Evolutionary conservation across 1,140 invertebrate species (phyloP).

Genomic region (Acyrthosiphon pisum): DNA sequence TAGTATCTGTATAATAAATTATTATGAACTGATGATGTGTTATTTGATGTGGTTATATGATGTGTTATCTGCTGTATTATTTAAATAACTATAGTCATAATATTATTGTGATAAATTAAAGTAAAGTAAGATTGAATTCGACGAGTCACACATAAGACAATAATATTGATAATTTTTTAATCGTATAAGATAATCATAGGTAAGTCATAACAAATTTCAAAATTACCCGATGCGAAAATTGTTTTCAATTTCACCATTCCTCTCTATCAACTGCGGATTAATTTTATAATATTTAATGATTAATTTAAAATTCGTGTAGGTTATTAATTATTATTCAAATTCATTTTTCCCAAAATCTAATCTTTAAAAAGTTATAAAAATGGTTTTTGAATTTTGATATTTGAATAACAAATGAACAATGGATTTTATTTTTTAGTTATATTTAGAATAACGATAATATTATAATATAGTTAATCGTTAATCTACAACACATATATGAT

Average conservation of each 20-base stretch:
- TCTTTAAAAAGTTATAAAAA: background rate
- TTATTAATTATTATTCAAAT: background rate
- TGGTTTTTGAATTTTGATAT: no score
- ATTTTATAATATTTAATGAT: background rate
- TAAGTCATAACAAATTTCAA: no score
- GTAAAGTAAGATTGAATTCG: background rate
- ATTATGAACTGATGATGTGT: background rate
- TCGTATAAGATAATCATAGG: no score
- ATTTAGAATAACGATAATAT: background rate
- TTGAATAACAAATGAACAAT: no score
- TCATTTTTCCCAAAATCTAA: background rate
- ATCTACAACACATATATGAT: background rate
- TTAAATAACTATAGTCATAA: background rate
- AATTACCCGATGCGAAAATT: background rate
- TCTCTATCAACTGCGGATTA: background rate
- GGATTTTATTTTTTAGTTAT: background rate
- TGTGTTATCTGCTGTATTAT: no score
- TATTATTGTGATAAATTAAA: background rate
- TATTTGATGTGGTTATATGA: no score
- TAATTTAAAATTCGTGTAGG: background rate
- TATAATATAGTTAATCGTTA: no score
- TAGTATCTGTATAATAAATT: background rate
- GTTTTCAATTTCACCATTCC: background rate
- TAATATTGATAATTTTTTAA: background rate
- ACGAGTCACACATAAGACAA: background rate